Percentiles rank a stretch among this genome's conserved stretches.
Evolutionary conservation across 2,113 vertebrate species (phyloP).

Genomic region (Gavia stellata): DNA sequence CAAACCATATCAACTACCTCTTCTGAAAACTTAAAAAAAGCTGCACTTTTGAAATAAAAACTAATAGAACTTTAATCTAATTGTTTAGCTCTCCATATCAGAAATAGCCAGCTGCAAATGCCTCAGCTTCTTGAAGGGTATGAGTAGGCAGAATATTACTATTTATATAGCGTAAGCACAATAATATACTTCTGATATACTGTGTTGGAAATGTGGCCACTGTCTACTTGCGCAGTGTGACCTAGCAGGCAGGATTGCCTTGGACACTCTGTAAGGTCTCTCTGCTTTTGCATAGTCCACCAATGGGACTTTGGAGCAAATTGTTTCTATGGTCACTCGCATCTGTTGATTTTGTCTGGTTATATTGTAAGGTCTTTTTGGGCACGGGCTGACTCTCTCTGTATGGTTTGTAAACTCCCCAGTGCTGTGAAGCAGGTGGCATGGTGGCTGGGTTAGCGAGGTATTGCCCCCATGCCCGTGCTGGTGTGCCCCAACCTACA

Average conservation of each 20-base stretch:
- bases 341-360: neutral
- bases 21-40: neutral
- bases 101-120: neutral
- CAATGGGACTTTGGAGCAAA: fast-evolving
- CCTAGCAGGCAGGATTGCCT: neutral
- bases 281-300: neutral
- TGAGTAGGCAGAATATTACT: neutral
- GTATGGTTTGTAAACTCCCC: neutral
- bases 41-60: neutral
- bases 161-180: neutral
- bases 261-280: neutral
- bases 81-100: neutral
- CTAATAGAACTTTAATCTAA: neutral
- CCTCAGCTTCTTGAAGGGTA: neutral
- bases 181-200: neutral
- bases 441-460: fast-evolving
- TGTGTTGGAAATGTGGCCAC: neutral
- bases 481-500: neutral
- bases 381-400: too few species aligned
- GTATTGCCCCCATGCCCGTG: neutral
- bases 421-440: neutral
- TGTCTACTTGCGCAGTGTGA: neutral
- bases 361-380: neutral
- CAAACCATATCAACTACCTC: neutral
- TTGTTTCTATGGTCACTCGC: fast-evolving